phyloP scores from a whole-genome alignment of 2,113 vertebrate genomes.

The Siniperca knerii region DNA sequence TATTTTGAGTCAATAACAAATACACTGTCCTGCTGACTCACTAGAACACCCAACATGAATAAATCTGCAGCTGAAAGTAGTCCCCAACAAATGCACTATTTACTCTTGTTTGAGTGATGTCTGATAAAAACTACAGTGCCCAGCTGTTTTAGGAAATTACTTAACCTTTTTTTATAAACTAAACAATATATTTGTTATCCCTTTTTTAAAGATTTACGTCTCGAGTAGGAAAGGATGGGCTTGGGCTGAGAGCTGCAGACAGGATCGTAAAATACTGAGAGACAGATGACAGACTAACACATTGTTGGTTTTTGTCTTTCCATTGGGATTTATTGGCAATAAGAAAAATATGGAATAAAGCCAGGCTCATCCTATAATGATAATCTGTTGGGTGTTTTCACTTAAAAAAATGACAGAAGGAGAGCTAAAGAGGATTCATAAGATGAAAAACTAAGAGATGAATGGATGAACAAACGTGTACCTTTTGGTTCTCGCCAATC shows the following conservation, averaged over 20 bases:
- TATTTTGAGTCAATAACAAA: background rate
- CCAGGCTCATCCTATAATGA: background rate
- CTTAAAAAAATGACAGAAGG: background rate
- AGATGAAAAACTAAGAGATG: background rate
- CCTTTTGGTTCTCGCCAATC: slow-evolving; percentile 97
- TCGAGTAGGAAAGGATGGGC: background rate
- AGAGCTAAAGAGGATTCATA: background rate
- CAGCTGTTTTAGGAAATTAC: background rate
- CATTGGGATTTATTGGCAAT: background rate
- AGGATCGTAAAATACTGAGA: background rate
- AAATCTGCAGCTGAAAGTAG: background rate
- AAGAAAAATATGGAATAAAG: background rate
- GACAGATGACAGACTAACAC: background rate
- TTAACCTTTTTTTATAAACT: background rate
- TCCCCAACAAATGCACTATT: background rate
- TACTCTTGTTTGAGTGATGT: background rate
- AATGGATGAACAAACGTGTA: slow-evolving; percentile 67
- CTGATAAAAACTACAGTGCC: background rate
- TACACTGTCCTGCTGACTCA: background rate
- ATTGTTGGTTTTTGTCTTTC: background rate
- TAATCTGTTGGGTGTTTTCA: background rate
- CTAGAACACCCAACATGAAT: background rate
- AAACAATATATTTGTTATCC: slow-evolving; percentile 4
- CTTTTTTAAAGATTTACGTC: background rate
- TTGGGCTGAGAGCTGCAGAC: background rate